These are phyloP conservation scores for Stegostoma tigrinum DNA, from an alignment of 2,113 vertebrate genomes.

Conservation along the genomic window DNA sequence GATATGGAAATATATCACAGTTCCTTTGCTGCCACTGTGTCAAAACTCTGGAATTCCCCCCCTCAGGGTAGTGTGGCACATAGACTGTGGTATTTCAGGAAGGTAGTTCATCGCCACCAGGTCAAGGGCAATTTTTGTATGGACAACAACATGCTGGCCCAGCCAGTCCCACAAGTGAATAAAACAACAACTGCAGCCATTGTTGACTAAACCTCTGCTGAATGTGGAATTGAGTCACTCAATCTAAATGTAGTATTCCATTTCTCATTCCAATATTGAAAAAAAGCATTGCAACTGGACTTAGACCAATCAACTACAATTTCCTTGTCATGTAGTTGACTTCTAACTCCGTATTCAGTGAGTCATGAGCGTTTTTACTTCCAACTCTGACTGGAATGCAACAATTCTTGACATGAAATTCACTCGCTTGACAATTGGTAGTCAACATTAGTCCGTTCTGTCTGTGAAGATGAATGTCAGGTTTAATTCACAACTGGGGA, in stretches of 20 bases:
- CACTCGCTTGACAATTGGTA: background rate
- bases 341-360: background rate
- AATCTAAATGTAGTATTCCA: background rate
- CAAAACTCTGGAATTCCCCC: no score
- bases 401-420: background rate
- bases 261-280: background rate
- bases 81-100: no score
- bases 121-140: no score
- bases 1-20: no score
- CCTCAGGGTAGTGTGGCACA: no score
- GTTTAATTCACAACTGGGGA: background rate
- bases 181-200: background rate
- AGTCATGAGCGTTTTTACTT: background rate
- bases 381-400: background rate
- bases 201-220: background rate
- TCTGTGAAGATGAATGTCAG: background rate
- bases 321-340: background rate
- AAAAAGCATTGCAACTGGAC: background rate
- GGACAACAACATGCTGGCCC: no score
- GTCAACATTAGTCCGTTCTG: background rate
- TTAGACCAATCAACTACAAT: background rate
- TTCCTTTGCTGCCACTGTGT: no score
- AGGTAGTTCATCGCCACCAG: no score
- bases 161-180: no score
- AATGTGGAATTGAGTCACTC: background rate